These are phyloP conservation scores for Mesochorus sp. DNA, from an alignment of 2,888 invertebrate genomes.

Conservation along the genomic window DNA sequence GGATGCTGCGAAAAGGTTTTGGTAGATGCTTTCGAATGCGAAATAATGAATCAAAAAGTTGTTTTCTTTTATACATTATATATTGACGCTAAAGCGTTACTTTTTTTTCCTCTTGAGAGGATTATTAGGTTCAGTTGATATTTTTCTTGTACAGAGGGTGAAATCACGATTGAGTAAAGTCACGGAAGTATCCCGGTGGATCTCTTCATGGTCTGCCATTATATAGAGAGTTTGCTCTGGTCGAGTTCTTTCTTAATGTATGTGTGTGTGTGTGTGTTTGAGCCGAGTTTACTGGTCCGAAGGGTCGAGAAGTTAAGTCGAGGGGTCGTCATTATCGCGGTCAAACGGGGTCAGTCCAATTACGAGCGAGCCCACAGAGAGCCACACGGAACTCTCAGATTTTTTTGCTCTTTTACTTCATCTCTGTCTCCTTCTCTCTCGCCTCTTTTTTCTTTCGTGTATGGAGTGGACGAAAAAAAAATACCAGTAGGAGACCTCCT, in stretches of 20 bases:
- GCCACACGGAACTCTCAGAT: constrained; percentile 44
- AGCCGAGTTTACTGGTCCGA: constrained; percentile 49
- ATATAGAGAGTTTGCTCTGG: constrained; percentile 29
- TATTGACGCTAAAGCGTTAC: constrained; percentile 14
- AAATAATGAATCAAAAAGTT: background rate
- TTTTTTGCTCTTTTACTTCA: background rate
- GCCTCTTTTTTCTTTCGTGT: constrained; percentile 23
- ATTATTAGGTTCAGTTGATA: constrained; percentile 19
- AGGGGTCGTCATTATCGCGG: constrained; percentile 76
- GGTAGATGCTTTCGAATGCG: no score
- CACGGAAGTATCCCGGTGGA: constrained; percentile 46
- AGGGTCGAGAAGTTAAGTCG: constrained; percentile 64
- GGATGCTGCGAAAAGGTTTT: background rate
- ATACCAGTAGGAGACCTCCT: constrained; percentile 4
- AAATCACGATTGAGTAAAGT: constrained; percentile 46
- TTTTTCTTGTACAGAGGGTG: constrained; percentile 32
- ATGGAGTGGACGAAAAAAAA: constrained; percentile 25
- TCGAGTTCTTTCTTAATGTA: constrained; percentile 57
- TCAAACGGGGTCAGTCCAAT: constrained; percentile 78
- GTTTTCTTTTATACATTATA: constrained; percentile 1
- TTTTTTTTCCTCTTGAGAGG: background rate
- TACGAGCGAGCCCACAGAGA: constrained; percentile 65
- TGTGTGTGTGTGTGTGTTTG: constrained; percentile 29
- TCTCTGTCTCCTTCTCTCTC: constrained; percentile 27
- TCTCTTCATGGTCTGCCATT: constrained; percentile 45